Percentiles rank a stretch among this genome's conserved stretches.
Evolutionary conservation across 53 echinoderm and acorn worm genomes (phyloP).

Genomic region (Echinometra lucunter): DNA sequence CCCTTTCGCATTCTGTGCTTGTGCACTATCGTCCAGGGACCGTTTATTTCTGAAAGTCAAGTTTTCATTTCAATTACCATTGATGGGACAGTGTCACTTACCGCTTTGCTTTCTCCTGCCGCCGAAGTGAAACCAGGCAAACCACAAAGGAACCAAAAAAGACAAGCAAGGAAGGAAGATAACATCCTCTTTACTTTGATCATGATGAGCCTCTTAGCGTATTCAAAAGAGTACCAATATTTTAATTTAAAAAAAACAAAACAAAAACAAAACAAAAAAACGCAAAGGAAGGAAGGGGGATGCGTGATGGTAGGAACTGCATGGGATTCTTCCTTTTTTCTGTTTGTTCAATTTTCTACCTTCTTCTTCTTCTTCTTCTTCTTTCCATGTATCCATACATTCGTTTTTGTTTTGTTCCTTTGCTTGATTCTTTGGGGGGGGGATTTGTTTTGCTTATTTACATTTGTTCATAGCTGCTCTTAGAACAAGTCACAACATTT

Average conservation of each 20-base stretch:
- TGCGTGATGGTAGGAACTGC: neutral
- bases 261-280: too few relatives aligned
- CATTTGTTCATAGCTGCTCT: too few relatives aligned
- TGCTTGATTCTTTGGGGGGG: too few relatives aligned
- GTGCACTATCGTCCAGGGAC: slow-evolving; percentile 16
- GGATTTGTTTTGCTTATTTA: too few relatives aligned
- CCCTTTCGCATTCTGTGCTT: neutral
- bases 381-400: too few relatives aligned
- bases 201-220: neutral
- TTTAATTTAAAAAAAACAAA: too few relatives aligned
- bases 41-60: neutral
- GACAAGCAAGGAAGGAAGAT: neutral
- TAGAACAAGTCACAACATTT: too few relatives aligned
- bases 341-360: too few relatives aligned
- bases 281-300: neutral
- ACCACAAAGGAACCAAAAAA: neutral
- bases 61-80: slow-evolving; percentile 40
- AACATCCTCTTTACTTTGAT: neutral
- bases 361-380: too few relatives aligned
- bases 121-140: neutral
- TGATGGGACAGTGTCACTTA: slow-evolving; percentile 32
- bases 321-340: too few relatives aligned
- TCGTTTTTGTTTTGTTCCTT: too few relatives aligned
- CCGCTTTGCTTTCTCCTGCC: neutral
- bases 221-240: neutral